Evolutionary conservation across 2,888 invertebrate genomes (phyloP), one percentile per base, ranked within the genome.

Genomic region (Drosophila stalkeri): DNA sequence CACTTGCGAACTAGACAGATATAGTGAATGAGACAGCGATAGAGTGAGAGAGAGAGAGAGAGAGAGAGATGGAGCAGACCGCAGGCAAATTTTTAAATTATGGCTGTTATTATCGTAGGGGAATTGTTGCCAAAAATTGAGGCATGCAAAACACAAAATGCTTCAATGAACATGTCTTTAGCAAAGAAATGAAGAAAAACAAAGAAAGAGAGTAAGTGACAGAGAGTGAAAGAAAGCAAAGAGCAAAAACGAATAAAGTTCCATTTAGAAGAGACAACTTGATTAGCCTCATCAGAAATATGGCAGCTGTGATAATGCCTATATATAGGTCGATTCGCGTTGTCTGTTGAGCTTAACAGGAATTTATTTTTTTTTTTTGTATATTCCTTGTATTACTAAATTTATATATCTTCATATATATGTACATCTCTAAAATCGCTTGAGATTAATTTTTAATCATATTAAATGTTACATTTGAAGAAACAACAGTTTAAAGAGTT

Each of bases 71-170:
- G 59, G 72, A 56, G 63, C 60, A 23, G 57, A 54, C 64, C 64
- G 46, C 61, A 71, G 46, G 44, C 41, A 74, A 67, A 64, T 67
- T 67, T 49, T 52, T 52, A 81, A 87, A 80, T 83, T 88, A 81
- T 87, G 81, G 56, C 33, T 70, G 57, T 47, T 73, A 63, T 81
- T 82, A 75, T 69, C 51, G 76, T 63, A 55, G 67, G 64, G 67
- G 64, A 52, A 65, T 74, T 70, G 67, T 82, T 76, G 67, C 62
- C 35, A 66, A 77, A 80, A 74, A 71, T 81, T 77, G 60, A 63
- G 54, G 55, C 43, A 77, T 75, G 75, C 55, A 54, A 72, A 72
- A 66, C 69, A 73, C 64, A 64, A 72, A 60, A 46, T 65, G 51
- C 23, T 18, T 41, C 44, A 56, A 37, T 69, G 16, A 27, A 66